Evolutionary conservation across 2,888 invertebrate genomes (phyloP).

Genomic region (Tiphia femorata): DNA sequence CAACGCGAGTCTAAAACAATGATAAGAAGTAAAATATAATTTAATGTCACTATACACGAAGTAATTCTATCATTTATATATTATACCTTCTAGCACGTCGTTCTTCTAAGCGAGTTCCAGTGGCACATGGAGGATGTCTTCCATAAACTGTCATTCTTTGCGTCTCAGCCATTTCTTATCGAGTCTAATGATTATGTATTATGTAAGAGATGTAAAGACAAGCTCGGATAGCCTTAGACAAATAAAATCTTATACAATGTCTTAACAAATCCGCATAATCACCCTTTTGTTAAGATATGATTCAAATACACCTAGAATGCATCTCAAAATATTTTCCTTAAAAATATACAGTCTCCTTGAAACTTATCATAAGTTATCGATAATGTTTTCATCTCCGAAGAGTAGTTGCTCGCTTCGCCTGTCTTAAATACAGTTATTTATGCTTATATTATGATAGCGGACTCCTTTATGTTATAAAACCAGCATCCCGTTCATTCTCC

Average conservation of each 20-base stretch:
- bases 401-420: too few relatives aligned
- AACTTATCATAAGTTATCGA: too few relatives aligned
- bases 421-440: too few relatives aligned
- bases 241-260: background rate
- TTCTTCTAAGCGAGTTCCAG: constrained; percentile 80
- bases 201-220: too few relatives aligned
- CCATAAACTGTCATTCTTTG: constrained; percentile 80
- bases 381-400: too few relatives aligned
- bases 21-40: background rate
- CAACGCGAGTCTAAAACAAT: constrained; percentile 53
- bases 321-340: constrained; percentile 1
- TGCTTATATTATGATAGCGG: too few relatives aligned
- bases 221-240: too few relatives aligned
- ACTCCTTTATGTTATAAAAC: background rate
- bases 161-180: constrained; percentile 77
- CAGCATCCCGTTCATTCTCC: background rate
- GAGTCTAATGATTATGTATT: too few relatives aligned
- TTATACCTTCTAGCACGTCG: constrained; percentile 76
- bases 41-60: constrained; percentile 14
- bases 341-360: background rate
- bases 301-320: background rate
- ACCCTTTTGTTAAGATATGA: background rate
- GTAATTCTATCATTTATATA: constrained; percentile 2
- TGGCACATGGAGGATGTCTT: constrained; percentile 83
- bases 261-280: background rate